phyloP scores from a whole-genome alignment of 1,140 invertebrate genomes.

The Bemisia tabaci region DNA sequence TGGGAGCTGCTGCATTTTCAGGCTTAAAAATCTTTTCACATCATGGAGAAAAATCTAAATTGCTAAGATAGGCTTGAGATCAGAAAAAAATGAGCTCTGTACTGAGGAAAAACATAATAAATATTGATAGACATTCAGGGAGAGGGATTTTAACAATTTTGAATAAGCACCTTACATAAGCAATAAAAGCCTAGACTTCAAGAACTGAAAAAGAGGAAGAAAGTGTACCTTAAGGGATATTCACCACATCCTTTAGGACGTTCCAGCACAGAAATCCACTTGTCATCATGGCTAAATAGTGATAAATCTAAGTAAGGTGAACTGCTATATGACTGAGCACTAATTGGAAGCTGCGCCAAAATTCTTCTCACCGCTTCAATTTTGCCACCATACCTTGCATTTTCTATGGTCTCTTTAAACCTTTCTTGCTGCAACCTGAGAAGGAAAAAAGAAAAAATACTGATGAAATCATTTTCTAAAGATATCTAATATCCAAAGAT shows the following conservation, averaged over 20 bases:
- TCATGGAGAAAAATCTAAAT: too few species aligned
- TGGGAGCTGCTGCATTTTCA: too few species aligned
- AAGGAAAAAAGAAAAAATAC: slow-evolving; percentile 8
- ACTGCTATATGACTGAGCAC: slow-evolving; percentile 83
- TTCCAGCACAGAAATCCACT: slow-evolving; percentile 91
- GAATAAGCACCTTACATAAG: too few species aligned
- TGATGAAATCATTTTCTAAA: slow-evolving; percentile 9
- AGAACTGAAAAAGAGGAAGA: too few species aligned
- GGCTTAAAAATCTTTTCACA: too few species aligned
- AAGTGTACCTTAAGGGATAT: slow-evolving; percentile 71
- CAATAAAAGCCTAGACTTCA: too few species aligned
- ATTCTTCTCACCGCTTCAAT: slow-evolving; percentile 80
- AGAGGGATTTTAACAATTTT: too few species aligned
- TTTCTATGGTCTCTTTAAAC: slow-evolving; percentile 78
- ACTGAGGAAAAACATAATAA: too few species aligned
- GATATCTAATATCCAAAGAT: too few species aligned
- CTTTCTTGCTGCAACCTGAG: slow-evolving; percentile 30
- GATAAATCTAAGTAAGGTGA: slow-evolving; percentile 88
- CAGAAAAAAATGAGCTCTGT: too few species aligned
- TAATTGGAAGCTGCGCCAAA: slow-evolving; percentile 84
- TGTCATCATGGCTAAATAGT: slow-evolving; percentile 91
- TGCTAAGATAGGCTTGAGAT: too few species aligned
- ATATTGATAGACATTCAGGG: too few species aligned
- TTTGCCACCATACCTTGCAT: slow-evolving; percentile 67
- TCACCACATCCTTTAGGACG: slow-evolving; percentile 87